A percentile compares a stretch with the other conserved stretches of the same genome.
These are phyloP conservation scores for Ptychoptera contaminata DNA, from an alignment of 2,888 invertebrate species.

Conservation along the genomic window DNA sequence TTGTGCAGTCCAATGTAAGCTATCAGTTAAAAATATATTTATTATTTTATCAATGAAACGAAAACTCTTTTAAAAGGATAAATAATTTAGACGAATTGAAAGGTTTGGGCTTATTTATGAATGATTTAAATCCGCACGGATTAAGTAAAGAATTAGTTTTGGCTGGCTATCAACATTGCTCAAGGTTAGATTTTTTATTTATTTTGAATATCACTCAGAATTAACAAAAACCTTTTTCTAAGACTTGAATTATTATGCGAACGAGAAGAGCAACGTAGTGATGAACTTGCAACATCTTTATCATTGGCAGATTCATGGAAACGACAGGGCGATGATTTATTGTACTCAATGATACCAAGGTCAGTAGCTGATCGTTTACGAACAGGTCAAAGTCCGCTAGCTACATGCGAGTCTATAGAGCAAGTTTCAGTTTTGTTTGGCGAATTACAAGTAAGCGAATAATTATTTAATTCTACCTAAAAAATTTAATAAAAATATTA, in stretches of 20 bases:
- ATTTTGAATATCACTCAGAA: slow-evolving; percentile 12
- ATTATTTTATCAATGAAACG: background rate
- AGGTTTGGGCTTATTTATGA: slow-evolving; percentile 61
- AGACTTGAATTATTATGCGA: slow-evolving; percentile 62
- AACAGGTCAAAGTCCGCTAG: slow-evolving; percentile 55
- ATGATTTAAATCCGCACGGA: slow-evolving; percentile 75
- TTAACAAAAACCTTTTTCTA: background rate
- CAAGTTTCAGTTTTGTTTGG: slow-evolving; percentile 31
- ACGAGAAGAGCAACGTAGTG: slow-evolving; percentile 62
- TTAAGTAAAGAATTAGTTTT: slow-evolving; percentile 68
- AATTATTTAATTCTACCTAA: background rate
- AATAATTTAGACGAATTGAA: slow-evolving; percentile 71
- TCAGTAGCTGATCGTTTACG: slow-evolving; percentile 68
- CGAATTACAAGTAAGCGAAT: slow-evolving; percentile 19
- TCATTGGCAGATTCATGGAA: slow-evolving; percentile 71
- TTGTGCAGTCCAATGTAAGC: slow-evolving; percentile 73
- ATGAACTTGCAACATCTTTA: slow-evolving; percentile 62
- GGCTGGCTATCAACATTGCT: slow-evolving; percentile 72
- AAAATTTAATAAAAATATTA: background rate
- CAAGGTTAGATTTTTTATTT: slow-evolving; percentile 28
- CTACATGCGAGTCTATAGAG: slow-evolving; percentile 56
- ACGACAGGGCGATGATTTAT: slow-evolving; percentile 64
- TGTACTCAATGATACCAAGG: slow-evolving; percentile 86
- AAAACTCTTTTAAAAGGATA: slow-evolving; percentile 38
- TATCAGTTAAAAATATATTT: background rate